A percentile compares a stretch with the other conserved stretches of the same genome.
phyloP scores from a whole-genome alignment of 1,140 invertebrate species.

The Drosophila pruinosa region DNA sequence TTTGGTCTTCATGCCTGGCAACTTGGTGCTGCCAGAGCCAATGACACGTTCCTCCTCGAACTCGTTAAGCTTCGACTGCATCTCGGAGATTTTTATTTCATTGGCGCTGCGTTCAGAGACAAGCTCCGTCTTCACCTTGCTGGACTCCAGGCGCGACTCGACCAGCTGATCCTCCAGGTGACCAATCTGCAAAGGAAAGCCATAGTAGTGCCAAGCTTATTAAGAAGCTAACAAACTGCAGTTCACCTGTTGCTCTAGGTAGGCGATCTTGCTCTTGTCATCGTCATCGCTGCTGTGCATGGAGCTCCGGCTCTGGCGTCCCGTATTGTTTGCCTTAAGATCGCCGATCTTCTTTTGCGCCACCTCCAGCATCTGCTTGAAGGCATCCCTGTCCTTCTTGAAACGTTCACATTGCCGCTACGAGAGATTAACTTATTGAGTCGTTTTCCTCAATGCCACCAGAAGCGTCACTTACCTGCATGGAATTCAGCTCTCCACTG shows the following conservation, averaged over 20 bases:
- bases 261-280: conserved; percentile 86
- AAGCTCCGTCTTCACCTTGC: conserved; percentile 94
- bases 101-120: conserved; percentile 93
- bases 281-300: conserved; percentile 84
- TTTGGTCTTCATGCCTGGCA: conserved; percentile 92
- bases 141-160: conserved; percentile 91
- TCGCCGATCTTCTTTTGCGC: conserved; percentile 92
- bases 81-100: conserved; percentile 94
- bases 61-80: conserved; percentile 96
- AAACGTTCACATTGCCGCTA: conserved; percentile 85
- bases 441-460: too few species aligned
- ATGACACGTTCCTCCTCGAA: conserved; percentile 92
- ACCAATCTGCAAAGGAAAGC: conserved; percentile 83
- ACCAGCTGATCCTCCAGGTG: conserved; percentile 95
- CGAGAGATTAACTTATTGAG: neutral
- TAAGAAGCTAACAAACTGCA: neutral
- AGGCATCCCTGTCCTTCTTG: conserved; percentile 94
- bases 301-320: conserved; percentile 76
- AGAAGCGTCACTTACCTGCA: conserved; percentile 90
- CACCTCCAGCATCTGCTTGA: conserved; percentile 94
- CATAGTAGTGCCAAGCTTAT: neutral
- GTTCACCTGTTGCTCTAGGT: conserved; percentile 89
- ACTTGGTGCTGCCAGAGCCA: conserved; percentile 91
- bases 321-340: conserved; percentile 85
- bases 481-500: conserved; percentile 92